Base-by-base conservation (phyloP, 2,113 vertebrate species). In the Pomatostomus ruficeps region DNA sequence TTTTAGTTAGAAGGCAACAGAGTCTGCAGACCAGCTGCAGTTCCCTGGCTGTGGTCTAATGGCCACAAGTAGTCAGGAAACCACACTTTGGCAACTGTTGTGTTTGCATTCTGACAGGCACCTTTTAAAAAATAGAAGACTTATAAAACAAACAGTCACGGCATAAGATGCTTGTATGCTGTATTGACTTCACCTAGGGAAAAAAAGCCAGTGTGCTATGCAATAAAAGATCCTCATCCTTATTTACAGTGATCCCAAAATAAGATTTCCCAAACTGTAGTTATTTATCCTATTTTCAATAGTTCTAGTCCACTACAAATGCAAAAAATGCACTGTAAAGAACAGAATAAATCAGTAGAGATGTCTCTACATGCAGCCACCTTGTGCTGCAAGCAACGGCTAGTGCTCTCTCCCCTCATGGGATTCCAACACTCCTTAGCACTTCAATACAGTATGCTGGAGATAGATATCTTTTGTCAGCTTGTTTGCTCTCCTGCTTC, bases 251-350 rank as follows among this genome's bases (percentile, higher is more conserved):
- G 81, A 84, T 52, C 36, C 43, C 35, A 92, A 89, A 91, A 86
- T 49, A 71, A 75, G 85, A 61, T n/a, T 93, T 91, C 66, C 63
- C 31, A 54, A 92, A 85, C 46, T 72, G 45, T 72, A 63, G 48
- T 57, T 82, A 72, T 84, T 95, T 88, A 66, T 89, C 63, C 21
- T 76, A 12, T 89, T 97, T 97, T 88, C 79, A 84, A 35, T 89
- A 89, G 45, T 85, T 85, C 21, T 43, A 79, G 88, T 87, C 48
- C 35, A 68, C 70, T 61, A 63, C 9, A 85, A 94, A 91, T 85
- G 49, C 58, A 95, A 63, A 88, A 89, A 74, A 65, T 35, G 36
- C 65, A 75, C 58, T 79, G 45, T 45, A 62, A 66, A 28, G 17
- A 77, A 55, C 1, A 9, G 72, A 71, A 66, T 46, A n/a, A n/a